phyloP scores from a whole-genome alignment of 1,140 invertebrate genomes.

The Zaprionus camerounensis region DNA sequence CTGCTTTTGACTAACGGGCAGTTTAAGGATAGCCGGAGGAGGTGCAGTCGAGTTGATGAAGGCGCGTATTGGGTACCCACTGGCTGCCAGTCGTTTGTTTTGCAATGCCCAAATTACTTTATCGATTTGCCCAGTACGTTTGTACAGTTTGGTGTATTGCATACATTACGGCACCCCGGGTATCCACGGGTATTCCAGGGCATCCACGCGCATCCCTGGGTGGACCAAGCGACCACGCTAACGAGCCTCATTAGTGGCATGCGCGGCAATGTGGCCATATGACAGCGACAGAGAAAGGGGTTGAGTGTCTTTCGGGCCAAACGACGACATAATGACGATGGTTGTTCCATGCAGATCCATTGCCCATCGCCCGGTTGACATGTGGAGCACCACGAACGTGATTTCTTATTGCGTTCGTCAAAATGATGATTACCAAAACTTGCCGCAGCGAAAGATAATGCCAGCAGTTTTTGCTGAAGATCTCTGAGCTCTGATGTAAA shows the following conservation, averaged over 20 bases:
- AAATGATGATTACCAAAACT: constrained; percentile 55
- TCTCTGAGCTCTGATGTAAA: neutral
- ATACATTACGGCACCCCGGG: constrained; percentile 61
- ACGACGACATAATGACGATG: constrained; percentile 2
- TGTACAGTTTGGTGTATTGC: constrained; percentile 77
- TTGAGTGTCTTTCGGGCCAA: neutral
- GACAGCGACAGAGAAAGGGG: constrained; percentile 9
- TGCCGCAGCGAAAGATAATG: neutral
- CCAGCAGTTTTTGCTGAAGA: neutral
- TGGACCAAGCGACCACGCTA: constrained; percentile 66
- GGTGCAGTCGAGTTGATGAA: neutral
- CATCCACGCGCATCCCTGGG: constrained; percentile 11
- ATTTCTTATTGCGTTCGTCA: constrained; percentile 58
- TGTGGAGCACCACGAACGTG: constrained; percentile 58
- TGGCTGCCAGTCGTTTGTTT: constrained; percentile 51
- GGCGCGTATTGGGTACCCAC: neutral
- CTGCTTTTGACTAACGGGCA: constrained; percentile 8
- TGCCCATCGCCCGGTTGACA: constrained; percentile 52
- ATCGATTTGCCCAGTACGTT: constrained; percentile 78
- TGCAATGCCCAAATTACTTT: constrained; percentile 79
- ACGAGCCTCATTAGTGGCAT: constrained; percentile 82
- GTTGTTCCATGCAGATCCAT: neutral
- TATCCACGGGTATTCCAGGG: neutral
- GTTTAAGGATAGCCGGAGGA: neutral
- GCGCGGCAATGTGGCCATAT: constrained; percentile 65